Base-by-base conservation (phyloP, 2,888 invertebrate species). In the Ceramica pisi region DNA sequence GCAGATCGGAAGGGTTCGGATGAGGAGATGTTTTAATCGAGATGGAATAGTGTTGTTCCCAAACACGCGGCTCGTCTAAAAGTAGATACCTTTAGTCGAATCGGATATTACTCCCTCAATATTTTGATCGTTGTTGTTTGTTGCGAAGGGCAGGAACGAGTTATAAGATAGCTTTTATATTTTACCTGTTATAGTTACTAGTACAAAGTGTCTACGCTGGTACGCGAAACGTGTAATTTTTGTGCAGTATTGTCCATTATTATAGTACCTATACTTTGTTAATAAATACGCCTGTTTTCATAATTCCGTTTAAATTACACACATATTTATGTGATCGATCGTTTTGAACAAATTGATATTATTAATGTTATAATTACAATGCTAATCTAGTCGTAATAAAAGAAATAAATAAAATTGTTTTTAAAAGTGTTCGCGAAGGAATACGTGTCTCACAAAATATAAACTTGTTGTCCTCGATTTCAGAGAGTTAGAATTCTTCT, bases 401-500 rank as follows among this genome's bases (percentile, higher is more conserved):
- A 79, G 81, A 74, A 86, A 84, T 74, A 75, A 86, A 79, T 75
- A 85, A 87, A 84, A 86, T 88, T 90, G 87, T 89, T 91, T 91
- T 86, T 79, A 80, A 88, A 89, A 86, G 86, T 88, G 86, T 90
- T 87, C 88, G 84, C 86, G 81, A 87, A 85, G 84, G 84, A 89
- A 90, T 88, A 87, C 89, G 87, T 88, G 88, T 91, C 89, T 88
- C 92, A 90, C 87, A 88, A 81, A 88, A 81, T 90, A 88, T 90
- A 90, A 89, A 90, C 87, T 92, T 92, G 93, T 94, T 94, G 90
- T 89, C 92, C 89, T 92, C 89, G 84, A 91, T 92, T 91, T 92
- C 92, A 91, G 90, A 92, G 91, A 93, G 92, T 93, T 94, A 94
- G 92, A 93, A 92, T 94, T 92, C 91, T 92, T 94, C 91, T 92